Evolutionary conservation across 2,888 invertebrate genomes (phyloP).

Genomic region (Gryllus longicercus): DNA sequence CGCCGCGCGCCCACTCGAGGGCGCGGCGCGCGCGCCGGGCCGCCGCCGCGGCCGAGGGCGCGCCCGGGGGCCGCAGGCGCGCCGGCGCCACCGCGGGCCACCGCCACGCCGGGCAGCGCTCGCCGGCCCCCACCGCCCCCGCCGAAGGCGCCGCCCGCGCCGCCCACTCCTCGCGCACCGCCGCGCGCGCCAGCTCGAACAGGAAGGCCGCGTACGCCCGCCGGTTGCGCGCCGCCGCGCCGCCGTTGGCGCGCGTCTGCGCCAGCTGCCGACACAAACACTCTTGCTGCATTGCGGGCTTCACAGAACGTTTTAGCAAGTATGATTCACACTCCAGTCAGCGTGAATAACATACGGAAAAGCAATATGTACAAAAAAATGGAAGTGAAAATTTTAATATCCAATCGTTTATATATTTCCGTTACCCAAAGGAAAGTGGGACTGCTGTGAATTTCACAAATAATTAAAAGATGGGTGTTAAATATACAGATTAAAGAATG

Average conservation of each 20-base stretch:
- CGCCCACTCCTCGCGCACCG: background rate
- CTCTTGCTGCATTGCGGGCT: no score
- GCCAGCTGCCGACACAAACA: background rate
- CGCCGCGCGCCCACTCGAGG: background rate
- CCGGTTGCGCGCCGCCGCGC: background rate
- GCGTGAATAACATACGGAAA: no score
- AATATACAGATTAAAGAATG: no score
- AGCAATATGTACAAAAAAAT: no score
- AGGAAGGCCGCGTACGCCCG: conserved; percentile 31
- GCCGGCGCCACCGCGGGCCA: background rate
- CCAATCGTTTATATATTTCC: no score
- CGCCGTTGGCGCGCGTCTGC: background rate
- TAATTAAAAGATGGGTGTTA: no score
- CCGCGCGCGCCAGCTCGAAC: conserved; percentile 40
- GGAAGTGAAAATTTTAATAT: no score
- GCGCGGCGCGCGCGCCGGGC: background rate
- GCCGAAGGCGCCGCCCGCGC: background rate
- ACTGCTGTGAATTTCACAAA: no score
- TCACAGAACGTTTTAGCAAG: no score
- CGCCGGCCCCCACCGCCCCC: background rate
- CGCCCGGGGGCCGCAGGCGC: background rate
- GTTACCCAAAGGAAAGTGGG: no score
- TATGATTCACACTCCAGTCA: no score
- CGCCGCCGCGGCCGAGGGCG: background rate
- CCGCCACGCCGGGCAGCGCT: background rate